Base-by-base conservation (phyloP, 2,888 invertebrate genomes). In the Lottia scabra region DNA sequence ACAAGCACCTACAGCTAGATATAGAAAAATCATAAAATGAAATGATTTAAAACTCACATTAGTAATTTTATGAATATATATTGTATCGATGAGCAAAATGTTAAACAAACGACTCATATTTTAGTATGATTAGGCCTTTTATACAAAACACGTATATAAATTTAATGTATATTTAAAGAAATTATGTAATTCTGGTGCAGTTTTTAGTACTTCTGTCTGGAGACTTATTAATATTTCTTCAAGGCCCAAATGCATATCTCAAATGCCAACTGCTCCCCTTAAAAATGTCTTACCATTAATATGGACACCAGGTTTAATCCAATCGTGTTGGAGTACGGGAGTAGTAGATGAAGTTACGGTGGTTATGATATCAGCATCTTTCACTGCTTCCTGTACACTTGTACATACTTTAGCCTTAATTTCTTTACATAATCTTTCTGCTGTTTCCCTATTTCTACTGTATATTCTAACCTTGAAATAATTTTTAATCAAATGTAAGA, bases 351-450 rank as follows among this genome's bases (percentile, higher is more conserved):
- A 90, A 1, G 93, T 93, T 0, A 92, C 92, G 1, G 93, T 92
- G 46, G 93, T 91, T 72, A 94, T 91, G 38, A 93, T 91, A 88
- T 93, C 93, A 1, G 93, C 93, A 75, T 90, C 88, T 62, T 82
- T 82, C 0, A 92, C 92, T 67, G 93, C 92, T 30, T 91, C 90
- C 68, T 90, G 85, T 0, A 89, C 87, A 44, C 85, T 89, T 70
- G 84, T 80, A 70, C 81, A 88, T 63, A 75, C 77, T 27, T 80
- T 84, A 12, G 76, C 75, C n/a, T 79, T 81, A 13, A 90, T 82
- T 65, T 89, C 87, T 23, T 76, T 74, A n/a, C 87, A 88, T 44
- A 90, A 80, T 23, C 80, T 83, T 74, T 85, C 77, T 4, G 89
- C 90, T 80, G 84, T 87, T 23, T 78, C 81, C 38, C 68, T 62